Conservation (phyloP, 2,888 invertebrate genomes). For the Pycnomerus fuliginosus region DNA sequence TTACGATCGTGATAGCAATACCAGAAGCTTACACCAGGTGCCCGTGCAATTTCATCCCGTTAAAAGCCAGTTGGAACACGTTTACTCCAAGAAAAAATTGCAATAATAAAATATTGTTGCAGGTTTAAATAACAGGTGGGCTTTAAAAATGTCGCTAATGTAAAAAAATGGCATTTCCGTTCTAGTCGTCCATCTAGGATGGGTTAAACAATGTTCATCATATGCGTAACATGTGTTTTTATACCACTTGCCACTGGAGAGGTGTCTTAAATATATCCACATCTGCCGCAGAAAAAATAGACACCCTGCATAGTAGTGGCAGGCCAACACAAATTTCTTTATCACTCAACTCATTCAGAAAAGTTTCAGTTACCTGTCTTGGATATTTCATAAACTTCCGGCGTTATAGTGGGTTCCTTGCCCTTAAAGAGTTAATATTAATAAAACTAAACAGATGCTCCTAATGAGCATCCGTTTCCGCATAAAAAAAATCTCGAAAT, state of each 20-base stretch:
- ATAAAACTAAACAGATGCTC: slow-evolving; percentile 29
- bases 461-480: slow-evolving; percentile 35
- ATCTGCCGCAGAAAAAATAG: slow-evolving; percentile 26
- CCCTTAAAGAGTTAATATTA: slow-evolving; percentile 34
- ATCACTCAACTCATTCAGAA: slow-evolving; percentile 1
- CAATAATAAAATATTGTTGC: no score
- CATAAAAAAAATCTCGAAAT: no score
- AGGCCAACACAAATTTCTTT: not conserved
- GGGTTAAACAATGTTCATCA: slow-evolving; percentile 23
- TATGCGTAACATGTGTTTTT: slow-evolving; percentile 35
- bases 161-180: slow-evolving; percentile 37
- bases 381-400: slow-evolving; percentile 19
- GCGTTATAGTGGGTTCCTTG: slow-evolving; percentile 19
- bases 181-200: slow-evolving; percentile 22
- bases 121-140: no score
- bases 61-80: slow-evolving; percentile 31
- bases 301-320: slow-evolving; percentile 18
- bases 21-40: slow-evolving; percentile 25
- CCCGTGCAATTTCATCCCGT: slow-evolving; percentile 21
- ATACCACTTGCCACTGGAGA: slow-evolving; percentile 35
- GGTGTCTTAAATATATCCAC: slow-evolving; percentile 31
- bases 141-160: no score
- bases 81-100: slow-evolving; percentile 19
- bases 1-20: slow-evolving; percentile 23
- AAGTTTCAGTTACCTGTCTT: slow-evolving; percentile 10